Evolutionary conservation across 1,140 invertebrate genomes (phyloP), one percentile per base, ranked within the genome.

Genomic region (Maconellicoccus hirsutus): DNA sequence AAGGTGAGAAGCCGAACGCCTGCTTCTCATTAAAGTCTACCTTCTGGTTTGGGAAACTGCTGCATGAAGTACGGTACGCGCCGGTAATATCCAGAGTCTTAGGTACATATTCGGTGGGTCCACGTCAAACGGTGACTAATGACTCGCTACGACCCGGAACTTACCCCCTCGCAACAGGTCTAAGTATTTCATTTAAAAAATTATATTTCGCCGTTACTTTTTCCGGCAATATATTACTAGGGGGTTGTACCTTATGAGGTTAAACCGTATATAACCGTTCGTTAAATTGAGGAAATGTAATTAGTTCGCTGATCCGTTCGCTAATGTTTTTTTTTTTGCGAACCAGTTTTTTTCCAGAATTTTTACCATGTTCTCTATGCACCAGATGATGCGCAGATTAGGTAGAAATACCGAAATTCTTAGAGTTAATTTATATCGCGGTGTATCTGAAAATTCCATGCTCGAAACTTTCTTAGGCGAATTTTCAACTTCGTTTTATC

Each of bases 281-380:
- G 61, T 66, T 66, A 66, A 66, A 66, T 66, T 66, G 61, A 66
- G 61, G 61, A 66, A 66, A 66, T 66, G 61, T 66, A 66, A 66
- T 66, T 66, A 66, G 61, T 66, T 66, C 61, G 61, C 25, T 66
- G 61, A 22, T 66, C 61, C 10, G 19, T 66, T 66, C 61, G 61
- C 61, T 66, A 66, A 66, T 66, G 61, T 66, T 66, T 66, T 66
- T 66, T 66, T 66, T 19, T 52, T 2, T 19, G 10, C 42, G n/a
- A n/a, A n/a, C 16, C 42, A 8, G 42, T 52, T 52, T 52, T 16
- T 52, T 16, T 52, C n/a, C n/a, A 8, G 6, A 16, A 52, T 4
- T 16, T 3, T 16, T 3, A 16, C n/a, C 6, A 6, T 16, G 42
- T 16, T 4, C 6, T 19, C 4, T 19, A 59, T n/a, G 52, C 16